Conservation (phyloP, 2,797 vertebrate genomes). For the Sorex maritimensis region DNA sequence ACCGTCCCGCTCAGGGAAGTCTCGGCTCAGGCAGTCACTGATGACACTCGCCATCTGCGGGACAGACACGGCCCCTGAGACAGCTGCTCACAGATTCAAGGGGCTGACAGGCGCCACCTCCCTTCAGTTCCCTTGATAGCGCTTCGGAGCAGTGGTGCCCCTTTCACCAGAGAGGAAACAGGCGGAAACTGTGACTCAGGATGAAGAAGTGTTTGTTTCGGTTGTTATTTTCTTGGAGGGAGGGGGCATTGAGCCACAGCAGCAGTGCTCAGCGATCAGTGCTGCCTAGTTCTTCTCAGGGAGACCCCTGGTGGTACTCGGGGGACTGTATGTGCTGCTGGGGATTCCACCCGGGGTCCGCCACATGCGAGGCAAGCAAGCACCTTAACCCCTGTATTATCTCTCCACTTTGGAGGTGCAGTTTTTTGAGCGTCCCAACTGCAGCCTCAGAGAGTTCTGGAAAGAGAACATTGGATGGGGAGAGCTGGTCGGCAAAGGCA, state of each 20-base stretch:
- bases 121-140: not conserved
- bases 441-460: too few relatives aligned
- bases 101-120: not conserved
- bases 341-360: too few relatives aligned
- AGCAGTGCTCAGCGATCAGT: too few relatives aligned
- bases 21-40: slow-evolving; percentile 43
- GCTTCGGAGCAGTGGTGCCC: fast-evolving
- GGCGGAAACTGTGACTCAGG: not conserved
- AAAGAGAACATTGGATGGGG: too few relatives aligned
- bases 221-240: not conserved
- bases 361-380: too few relatives aligned
- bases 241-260: too few relatives aligned
- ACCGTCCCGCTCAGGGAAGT: slow-evolving; percentile 35
- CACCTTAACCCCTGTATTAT: not conserved
- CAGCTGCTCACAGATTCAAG: not conserved
- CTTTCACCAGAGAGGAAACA: not conserved
- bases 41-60: slow-evolving; percentile 34
- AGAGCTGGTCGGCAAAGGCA: not conserved
- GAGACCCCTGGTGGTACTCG: too few relatives aligned
- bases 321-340: too few relatives aligned
- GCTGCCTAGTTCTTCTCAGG: too few relatives aligned
- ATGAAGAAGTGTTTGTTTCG: not conserved
- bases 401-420: not conserved
- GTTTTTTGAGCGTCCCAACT: too few relatives aligned
- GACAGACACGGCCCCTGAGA: not conserved